Base-by-base conservation (phyloP, 1,140 invertebrate species). In the Procambarus clarkii region DNA sequence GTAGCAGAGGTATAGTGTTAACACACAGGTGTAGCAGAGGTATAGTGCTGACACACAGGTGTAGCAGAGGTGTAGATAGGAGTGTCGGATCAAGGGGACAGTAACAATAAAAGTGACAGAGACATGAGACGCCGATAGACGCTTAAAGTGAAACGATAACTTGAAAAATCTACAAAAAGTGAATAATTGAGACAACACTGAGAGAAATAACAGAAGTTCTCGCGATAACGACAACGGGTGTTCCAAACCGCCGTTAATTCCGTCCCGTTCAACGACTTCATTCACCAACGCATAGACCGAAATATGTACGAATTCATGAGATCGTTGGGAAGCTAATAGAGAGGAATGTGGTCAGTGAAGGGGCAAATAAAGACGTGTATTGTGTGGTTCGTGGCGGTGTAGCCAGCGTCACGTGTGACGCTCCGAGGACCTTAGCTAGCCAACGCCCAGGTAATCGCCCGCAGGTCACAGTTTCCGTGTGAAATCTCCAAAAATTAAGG, bases 381-480 rank as follows among this genome's bases (percentile, higher is more conserved):
- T 64, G 60, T 21, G 60, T 11, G 13, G 21, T 58, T 13, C 18
- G 60, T 64, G 18, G 13, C 15, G 60, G 60, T 64, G 21, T 5
- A 18, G 18, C 13, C 50, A 54, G 13, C 50, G 60, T 64, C 21
- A 50, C 50, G 69, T 74, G 74, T 78, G 74, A 50, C 71, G 74
- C 74, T 78, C 2, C 2, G 71, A 34, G 15, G 8, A 45, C 81
- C 81, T 86, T 44, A 60, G 78, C 71, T 60, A 78, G 85, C 85
- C 85, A 71, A 86, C 85, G 85, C 85, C 85, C 74, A 48, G 76
- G 54, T 77, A 86, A 86, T 78, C 58, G 85, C 9, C 85, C 46
- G 3, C 74, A 74, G 50, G 85, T 48, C 78, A 46, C 85, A 86
- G 54, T 86, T 86, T 86, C 50, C 46, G 85, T 86, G 85, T 86